These are phyloP conservation scores for Neosilurus mollespiculum DNA, from an alignment of 2,797 vertebrate genomes.

Conservation along the genomic window DNA sequence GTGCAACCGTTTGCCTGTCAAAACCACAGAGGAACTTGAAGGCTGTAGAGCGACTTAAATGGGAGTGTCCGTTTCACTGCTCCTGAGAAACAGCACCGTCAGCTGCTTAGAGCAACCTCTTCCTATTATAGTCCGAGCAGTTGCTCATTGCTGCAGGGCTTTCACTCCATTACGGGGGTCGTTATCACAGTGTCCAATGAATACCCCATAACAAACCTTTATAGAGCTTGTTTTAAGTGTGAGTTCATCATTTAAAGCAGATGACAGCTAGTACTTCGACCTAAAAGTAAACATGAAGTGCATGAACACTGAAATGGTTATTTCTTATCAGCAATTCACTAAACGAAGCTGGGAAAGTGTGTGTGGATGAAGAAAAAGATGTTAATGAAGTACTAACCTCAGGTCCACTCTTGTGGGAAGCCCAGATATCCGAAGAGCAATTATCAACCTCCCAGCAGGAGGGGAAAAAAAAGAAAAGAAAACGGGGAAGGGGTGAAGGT, in stretches of 20 bases:
- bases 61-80: constrained; percentile 64
- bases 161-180: constrained; percentile 56
- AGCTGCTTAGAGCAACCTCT: constrained; percentile 78
- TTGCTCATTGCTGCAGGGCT: constrained; percentile 64
- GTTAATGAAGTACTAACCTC: constrained; percentile 73
- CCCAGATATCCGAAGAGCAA: constrained; percentile 51
- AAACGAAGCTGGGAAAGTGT: constrained; percentile 43
- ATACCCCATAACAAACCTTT: constrained; percentile 56
- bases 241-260: neutral
- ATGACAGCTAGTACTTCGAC: neutral
- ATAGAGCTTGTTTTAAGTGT: constrained; percentile 17
- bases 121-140: constrained; percentile 84
- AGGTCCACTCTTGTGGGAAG: constrained; percentile 61
- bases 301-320: neutral
- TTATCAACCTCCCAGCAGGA: constrained; percentile 54
- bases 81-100: constrained; percentile 75
- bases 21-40: constrained; percentile 22
- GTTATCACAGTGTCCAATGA: constrained; percentile 46
- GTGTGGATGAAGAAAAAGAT: constrained; percentile 1
- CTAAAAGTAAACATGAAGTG: constrained; percentile 1
- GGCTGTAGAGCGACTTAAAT: constrained; percentile 66
- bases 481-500: constrained; percentile 32
- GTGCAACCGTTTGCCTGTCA: constrained; percentile 1
- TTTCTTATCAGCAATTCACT: neutral
- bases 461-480: constrained; percentile 43